Conservation (phyloP, 2,797 vertebrate genomes). For the Hemitrygon akajei region DNA sequence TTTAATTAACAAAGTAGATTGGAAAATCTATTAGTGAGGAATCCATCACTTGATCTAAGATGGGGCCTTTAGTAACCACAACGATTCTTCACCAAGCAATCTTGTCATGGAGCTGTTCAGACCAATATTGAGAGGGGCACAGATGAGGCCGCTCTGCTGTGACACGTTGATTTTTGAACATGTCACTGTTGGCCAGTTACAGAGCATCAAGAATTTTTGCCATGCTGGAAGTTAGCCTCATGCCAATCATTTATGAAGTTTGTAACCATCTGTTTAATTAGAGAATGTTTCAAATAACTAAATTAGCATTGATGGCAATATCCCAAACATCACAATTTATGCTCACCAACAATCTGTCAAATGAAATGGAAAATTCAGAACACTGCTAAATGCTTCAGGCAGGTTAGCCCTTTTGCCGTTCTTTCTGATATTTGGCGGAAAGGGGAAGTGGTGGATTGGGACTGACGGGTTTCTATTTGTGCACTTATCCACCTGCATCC, state of each 20-base stretch:
- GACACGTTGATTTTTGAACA: neutral
- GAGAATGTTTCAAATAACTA: neutral
- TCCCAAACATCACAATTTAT: slow-evolving; percentile 21
- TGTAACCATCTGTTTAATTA: slow-evolving; percentile 16
- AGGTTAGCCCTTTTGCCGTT: neutral
- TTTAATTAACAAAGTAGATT: neutral
- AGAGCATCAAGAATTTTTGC: neutral
- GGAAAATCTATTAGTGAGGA: neutral
- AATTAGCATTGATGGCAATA: neutral
- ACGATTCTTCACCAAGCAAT: neutral
- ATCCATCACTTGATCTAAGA: neutral
- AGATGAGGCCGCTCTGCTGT: neutral
- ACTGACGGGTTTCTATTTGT: neutral
- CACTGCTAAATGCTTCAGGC: slow-evolving; percentile 4
- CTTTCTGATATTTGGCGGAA: slow-evolving; percentile 9
- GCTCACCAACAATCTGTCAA: slow-evolving; percentile 5
- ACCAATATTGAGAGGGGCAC: neutral
- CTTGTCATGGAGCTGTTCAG: neutral
- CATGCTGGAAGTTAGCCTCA: neutral
- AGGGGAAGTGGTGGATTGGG: neutral
- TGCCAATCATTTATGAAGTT: neutral
- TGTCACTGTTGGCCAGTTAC: neutral
- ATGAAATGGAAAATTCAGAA: slow-evolving; percentile 2
- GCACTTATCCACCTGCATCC: neutral
- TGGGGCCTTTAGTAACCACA: neutral